Percentiles rank a stretch among this genome's conserved stretches.
Evolutionary conservation across 2,888 invertebrate species (phyloP).

Genomic region (Campoplex nolae): DNA sequence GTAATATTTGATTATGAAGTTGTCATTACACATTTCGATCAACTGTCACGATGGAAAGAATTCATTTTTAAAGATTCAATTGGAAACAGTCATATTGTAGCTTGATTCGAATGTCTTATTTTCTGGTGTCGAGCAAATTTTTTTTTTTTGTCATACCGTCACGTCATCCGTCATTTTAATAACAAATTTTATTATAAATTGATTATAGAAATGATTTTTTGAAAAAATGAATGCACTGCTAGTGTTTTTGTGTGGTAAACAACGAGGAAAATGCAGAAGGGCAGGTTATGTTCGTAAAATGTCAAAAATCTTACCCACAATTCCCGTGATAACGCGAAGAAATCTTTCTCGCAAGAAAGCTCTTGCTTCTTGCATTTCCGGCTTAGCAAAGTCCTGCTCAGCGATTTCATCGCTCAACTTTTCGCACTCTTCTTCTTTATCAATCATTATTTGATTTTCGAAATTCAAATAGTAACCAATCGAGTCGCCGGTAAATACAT

Average conservation of each 20-base stretch:
- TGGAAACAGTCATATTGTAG: too few relatives aligned
- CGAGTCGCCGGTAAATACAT: not conserved
- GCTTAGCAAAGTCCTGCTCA: slow-evolving; percentile 75
- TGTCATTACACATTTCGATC: not conserved
- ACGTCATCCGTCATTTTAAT: too few relatives aligned
- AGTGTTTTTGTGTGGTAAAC: not conserved
- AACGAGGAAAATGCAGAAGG: not conserved
- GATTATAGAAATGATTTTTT: too few relatives aligned
- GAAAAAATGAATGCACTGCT: not conserved
- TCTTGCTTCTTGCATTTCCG: slow-evolving; percentile 83
- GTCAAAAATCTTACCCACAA: slow-evolving; percentile 80
- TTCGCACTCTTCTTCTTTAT: slow-evolving; percentile 50
- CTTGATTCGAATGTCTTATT: not conserved
- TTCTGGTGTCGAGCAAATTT: not conserved
- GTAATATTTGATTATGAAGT: not conserved
- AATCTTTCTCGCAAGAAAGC: slow-evolving; percentile 84
- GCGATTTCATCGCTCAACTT: slow-evolving; percentile 53
- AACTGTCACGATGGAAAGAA: not conserved
- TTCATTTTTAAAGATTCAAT: too few relatives aligned
- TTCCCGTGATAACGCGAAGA: slow-evolving; percentile 82
- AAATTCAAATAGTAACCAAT: slow-evolving; percentile 12
- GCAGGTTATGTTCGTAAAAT: slow-evolving; percentile 49
- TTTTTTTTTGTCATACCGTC: not conserved
- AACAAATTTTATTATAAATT: too few relatives aligned
- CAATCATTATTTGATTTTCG: slow-evolving; percentile 66